Percentiles rank a stretch among this genome's conserved stretches.
Evolutionary conservation across 2,797 vertebrate genomes (phyloP).

Genomic region (Percopsis omiscomaycus): DNA sequence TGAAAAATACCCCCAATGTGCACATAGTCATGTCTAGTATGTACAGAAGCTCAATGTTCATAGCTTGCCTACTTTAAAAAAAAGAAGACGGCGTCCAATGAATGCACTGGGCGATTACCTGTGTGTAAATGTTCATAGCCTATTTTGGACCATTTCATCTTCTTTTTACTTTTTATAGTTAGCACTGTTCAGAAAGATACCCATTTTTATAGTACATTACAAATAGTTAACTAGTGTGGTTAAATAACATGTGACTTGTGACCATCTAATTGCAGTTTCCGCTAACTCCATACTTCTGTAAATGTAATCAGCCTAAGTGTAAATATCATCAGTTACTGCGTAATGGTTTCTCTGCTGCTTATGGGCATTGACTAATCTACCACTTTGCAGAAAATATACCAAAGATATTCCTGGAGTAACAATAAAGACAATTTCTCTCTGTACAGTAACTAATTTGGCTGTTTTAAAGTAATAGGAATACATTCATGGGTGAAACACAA

Average conservation of each 20-base stretch:
- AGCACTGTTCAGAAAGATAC: too few species aligned
- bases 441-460: constrained; percentile 33
- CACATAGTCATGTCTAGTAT: too few species aligned
- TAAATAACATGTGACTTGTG: constrained; percentile 12
- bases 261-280: constrained; percentile 27
- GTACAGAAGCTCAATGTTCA: too few species aligned
- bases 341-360: constrained; percentile 34
- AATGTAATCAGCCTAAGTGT: constrained; percentile 39
- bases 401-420: constrained; percentile 3
- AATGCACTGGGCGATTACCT: too few species aligned
- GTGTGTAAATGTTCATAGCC: too few species aligned
- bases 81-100: too few species aligned
- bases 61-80: too few species aligned
- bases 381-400: background rate
- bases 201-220: too few species aligned
- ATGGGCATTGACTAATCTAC: constrained; percentile 30
- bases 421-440: constrained; percentile 17
- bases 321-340: constrained; percentile 37
- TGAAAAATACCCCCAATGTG: too few species aligned
- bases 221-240: background rate
- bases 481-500: constrained; percentile 63
- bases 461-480: constrained; percentile 51
- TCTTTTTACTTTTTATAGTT: too few species aligned
- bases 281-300: constrained; percentile 21
- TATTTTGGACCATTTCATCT: too few species aligned